phyloP scores from a whole-genome alignment of 2,888 invertebrate species.

The Pandemis cinnamomeana region DNA sequence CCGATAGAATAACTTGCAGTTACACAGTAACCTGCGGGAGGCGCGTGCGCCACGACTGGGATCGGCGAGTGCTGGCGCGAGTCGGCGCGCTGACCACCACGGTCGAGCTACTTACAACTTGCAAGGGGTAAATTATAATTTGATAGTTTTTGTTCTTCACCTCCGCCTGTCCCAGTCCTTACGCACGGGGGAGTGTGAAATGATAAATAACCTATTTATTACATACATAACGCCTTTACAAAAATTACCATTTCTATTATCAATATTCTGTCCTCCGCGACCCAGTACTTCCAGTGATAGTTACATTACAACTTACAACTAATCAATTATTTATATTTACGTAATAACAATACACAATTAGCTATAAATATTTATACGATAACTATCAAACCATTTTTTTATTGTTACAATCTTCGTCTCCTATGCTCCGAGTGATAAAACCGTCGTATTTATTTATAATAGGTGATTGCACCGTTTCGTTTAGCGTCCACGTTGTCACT shows the following conservation, averaged over 20 bases:
- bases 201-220: constrained; percentile 62
- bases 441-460: constrained; percentile 63
- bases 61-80: constrained; percentile 42
- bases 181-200: constrained; percentile 40
- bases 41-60: constrained; percentile 42
- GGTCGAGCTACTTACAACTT: constrained; percentile 26
- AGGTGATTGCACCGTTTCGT: constrained; percentile 74
- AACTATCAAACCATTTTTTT: constrained; percentile 80
- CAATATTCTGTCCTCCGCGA: constrained; percentile 64
- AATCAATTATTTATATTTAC: constrained; percentile 84
- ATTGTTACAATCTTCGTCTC: constrained; percentile 78
- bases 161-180: constrained; percentile 14
- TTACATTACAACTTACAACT: constrained; percentile 79
- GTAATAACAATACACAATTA: constrained; percentile 85
- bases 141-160: no score
- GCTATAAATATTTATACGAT: constrained; percentile 85
- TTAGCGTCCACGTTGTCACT: constrained; percentile 76
- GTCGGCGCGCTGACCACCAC: not conserved
- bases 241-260: constrained; percentile 65
- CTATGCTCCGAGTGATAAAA: constrained; percentile 73
- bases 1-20: constrained; percentile 58
- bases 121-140: constrained; percentile 2
- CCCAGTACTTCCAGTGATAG: constrained; percentile 78
- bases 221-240: constrained; percentile 74
- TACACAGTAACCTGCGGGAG: constrained; percentile 47